Evolutionary conservation across 2,888 invertebrate species (phyloP).

Genomic region (Oligia fasciuncula): DNA sequence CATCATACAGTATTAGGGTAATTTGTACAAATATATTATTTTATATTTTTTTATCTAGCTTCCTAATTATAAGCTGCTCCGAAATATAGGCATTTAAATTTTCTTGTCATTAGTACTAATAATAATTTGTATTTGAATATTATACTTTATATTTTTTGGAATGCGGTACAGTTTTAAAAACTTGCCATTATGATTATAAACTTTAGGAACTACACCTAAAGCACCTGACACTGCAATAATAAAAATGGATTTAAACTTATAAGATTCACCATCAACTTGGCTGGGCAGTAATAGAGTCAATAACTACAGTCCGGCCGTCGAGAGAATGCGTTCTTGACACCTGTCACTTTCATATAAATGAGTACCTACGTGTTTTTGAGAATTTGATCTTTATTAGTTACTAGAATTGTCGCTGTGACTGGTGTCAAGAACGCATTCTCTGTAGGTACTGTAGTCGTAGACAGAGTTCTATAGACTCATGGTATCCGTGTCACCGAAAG

Average conservation of each 20-base stretch:
- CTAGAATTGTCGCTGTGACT: too few relatives aligned
- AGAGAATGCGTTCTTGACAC: too few relatives aligned
- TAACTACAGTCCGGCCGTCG: background rate
- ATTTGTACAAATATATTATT: slow-evolving; percentile 11
- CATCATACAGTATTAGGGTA: too few relatives aligned
- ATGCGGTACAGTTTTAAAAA: background rate
- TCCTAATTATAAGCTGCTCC: background rate
- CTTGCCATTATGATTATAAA: slow-evolving; percentile 19
- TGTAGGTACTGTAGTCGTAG: background rate
- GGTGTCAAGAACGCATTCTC: too few relatives aligned
- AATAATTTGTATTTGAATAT: slow-evolving; percentile 3
- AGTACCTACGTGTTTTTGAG: too few relatives aligned
- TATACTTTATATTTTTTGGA: background rate
- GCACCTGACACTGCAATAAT: background rate
- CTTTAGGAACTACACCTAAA: background rate
- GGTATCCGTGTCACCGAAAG: too few relatives aligned
- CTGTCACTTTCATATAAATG: too few relatives aligned
- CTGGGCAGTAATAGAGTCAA: background rate
- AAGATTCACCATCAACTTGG: background rate
- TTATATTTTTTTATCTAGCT: background rate
- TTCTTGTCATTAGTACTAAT: background rate
- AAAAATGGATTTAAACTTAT: background rate
- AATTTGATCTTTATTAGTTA: too few relatives aligned
- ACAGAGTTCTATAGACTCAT: too few relatives aligned
- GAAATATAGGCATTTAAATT: slow-evolving; percentile 21